Conservation (phyloP, 2,797 vertebrate species). For the Halcyon leucocephala region DNA sequence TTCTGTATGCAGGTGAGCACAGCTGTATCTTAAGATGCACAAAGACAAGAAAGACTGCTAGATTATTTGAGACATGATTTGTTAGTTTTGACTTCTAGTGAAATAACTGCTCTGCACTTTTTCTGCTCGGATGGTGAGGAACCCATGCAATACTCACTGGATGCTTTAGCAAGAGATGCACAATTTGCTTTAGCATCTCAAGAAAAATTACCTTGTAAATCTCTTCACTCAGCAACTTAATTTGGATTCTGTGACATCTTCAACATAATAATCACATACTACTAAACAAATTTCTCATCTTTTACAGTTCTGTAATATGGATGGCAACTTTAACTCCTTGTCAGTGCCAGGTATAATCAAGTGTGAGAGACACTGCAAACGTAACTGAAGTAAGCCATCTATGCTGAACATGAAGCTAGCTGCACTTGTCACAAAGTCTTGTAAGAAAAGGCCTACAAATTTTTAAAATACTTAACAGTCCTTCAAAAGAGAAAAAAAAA, state of each 20-base stretch:
- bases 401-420: background rate
- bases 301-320: background rate
- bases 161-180: slow-evolving; percentile 3
- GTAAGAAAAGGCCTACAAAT: background rate
- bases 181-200: background rate
- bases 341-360: background rate
- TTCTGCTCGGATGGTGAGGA: background rate
- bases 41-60: background rate
- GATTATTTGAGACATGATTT: background rate
- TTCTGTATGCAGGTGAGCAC: background rate
- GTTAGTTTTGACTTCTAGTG: background rate
- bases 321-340: background rate
- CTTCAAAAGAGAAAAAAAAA: background rate
- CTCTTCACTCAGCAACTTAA: background rate
- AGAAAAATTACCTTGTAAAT: background rate
- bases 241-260: slow-evolving; percentile 4
- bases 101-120: background rate
- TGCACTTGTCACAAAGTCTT: background rate
- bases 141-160: background rate
- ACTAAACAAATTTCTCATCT: background rate
- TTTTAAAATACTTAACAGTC: background rate
- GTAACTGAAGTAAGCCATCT: background rate
- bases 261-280: background rate
- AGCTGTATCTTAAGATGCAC: background rate
- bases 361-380: background rate